Evolutionary conservation across 2,797 vertebrate genomes (phyloP), one percentile per base, ranked within the genome.

Genomic region (Oceanodroma leucorhoa): DNA sequence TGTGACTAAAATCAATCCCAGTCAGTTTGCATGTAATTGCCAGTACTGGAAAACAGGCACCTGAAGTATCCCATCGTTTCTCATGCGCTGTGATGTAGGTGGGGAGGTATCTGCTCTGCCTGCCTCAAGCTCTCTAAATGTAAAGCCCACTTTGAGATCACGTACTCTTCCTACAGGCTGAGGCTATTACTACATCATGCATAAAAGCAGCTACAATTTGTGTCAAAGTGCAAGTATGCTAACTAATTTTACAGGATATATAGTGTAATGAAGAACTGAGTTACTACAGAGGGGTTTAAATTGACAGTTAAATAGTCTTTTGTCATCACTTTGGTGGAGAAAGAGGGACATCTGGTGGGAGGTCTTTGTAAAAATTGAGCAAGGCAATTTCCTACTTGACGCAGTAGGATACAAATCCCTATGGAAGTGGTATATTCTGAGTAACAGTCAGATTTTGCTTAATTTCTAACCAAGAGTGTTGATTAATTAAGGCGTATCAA

Each of bases 291-390:
- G 16, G 2, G 11, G 6, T 21, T 66, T 78, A 77, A 93, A 76
- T 10, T 72, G 70, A 36, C 57, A 21, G 58, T 58, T 46, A 75
- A 77, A 58, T 34, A 3, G 29, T 26, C 61, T 71, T 87, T 38
- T 70, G 16, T 43, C 46, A 51, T 57, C 34, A 32, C 78, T 96
- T 89, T 40, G 43, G n/a, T 94, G 90, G 88, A 69, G 89, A 90
- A 92, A 96, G 48, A 58, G 43, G 82, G 96, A 95, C 96, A 97
- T 65, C 96, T 96, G 82, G 79, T 95, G 95, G 95, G 71, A 91
- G 29, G 3, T 76, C 51, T 51, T 61, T 32, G 14, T 36, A 87
- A 87, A 72, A 70, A 71, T 5, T 45, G 41, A 75, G 40, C 36
- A 64, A 54, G 41, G 26, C 19, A 8, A 18, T 82, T 91, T 82